Conservation (phyloP, 2,113 vertebrate genomes). For the Sarotherodon lohbergeri region DNA sequence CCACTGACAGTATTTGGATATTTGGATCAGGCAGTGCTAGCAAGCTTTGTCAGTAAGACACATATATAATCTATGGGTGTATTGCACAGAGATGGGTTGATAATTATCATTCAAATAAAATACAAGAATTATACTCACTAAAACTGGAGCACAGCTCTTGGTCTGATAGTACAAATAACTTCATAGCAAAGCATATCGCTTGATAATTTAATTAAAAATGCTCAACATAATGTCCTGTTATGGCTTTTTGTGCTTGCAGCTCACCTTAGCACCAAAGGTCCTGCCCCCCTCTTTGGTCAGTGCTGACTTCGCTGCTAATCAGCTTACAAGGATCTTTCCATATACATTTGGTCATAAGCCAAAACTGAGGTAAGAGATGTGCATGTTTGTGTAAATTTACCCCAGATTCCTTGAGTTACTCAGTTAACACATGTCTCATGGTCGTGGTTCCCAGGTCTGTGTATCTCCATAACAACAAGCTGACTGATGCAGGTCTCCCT, state of each 20-base stretch:
- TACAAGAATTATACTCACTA: neutral
- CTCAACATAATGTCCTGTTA: neutral
- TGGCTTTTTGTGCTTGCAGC: constrained; percentile 69
- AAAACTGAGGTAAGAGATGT: constrained; percentile 79
- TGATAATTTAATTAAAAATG: neutral
- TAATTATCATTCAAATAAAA: neutral
- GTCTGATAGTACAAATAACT: neutral
- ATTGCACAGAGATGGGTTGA: neutral
- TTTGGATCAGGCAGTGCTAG: neutral
- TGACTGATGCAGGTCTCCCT: constrained; percentile 87
- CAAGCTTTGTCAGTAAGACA: neutral
- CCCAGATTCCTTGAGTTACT: fast-evolving
- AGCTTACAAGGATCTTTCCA: constrained; percentile 88
- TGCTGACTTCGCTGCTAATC: constrained; percentile 95
- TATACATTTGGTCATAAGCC: constrained; percentile 96
- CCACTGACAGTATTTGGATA: neutral
- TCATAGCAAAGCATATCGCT: neutral
- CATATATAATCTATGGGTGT: neutral
- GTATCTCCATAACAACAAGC: constrained; percentile 97
- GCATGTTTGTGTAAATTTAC: neutral
- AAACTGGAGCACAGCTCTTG: neutral
- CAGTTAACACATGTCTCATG: neutral
- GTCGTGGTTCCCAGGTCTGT: constrained; percentile 78
- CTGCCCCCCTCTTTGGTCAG: constrained; percentile 89
- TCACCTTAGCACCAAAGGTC: constrained; percentile 85